Conservation (phyloP, 2,113 vertebrate species). For the Spheniscus mendiculus region DNA sequence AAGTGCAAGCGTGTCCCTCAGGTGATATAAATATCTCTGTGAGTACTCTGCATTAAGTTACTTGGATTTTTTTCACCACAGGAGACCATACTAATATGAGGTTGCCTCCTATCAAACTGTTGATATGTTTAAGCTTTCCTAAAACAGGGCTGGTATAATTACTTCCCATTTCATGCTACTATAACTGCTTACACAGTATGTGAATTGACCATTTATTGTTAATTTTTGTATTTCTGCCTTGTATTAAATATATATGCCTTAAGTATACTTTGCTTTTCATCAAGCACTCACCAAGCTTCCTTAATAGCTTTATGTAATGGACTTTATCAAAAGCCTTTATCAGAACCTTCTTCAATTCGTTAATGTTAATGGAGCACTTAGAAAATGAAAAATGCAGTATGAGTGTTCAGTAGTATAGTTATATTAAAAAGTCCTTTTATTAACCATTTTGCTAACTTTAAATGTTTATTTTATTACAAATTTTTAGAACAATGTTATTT, state of each 20-base stretch:
- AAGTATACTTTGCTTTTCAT: background rate
- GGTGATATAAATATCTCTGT: background rate
- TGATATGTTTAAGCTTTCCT: background rate
- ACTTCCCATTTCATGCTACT: background rate
- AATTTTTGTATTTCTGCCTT: background rate
- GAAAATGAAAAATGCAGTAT: background rate
- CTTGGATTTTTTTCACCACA: background rate
- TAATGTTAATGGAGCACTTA: background rate
- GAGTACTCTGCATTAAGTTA: background rate
- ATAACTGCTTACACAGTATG: background rate
- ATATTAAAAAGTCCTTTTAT: background rate
- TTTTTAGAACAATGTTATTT: background rate
- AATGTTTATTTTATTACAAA: background rate
- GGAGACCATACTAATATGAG: background rate
- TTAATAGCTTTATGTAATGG: background rate
- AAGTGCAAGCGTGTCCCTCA: background rate
- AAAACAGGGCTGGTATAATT: background rate
- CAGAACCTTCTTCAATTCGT: background rate
- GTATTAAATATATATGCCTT: background rate
- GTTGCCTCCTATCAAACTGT: background rate
- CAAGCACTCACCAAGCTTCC: background rate
- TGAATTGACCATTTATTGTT: background rate
- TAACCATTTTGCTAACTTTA: background rate
- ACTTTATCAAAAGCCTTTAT: constrained; percentile 14
- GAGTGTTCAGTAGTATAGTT: background rate